Evolutionary conservation across 2,113 vertebrate genomes (phyloP), one percentile per base, ranked within the genome.

Genomic region (Hippocampus comes): DNA sequence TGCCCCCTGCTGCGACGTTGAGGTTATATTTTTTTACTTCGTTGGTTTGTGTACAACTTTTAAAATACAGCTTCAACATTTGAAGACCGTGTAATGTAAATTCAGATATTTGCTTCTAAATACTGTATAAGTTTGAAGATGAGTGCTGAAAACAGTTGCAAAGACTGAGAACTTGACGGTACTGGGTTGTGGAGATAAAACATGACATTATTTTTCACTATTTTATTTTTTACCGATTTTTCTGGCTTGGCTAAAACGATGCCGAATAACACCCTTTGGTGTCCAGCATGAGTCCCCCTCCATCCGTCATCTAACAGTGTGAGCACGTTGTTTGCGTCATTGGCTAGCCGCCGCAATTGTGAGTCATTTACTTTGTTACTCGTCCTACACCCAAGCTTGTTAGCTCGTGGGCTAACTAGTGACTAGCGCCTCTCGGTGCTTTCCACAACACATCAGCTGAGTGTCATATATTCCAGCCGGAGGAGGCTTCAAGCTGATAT

Each of bases 1-100:
- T 72, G 78, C 86, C 87, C 82, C 53, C 89, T 89, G 71, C 71
- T 84, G 14, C 85, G 81, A 25, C 56, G 17, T 27, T 57, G 21
- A 21, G 14, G 23, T 48, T 66, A 23, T 43, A 43, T 46, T 9
- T 46, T n/a, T n/a, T 27, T 9, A 17, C 34, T 17, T 48, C 14
- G 2, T 9, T 23, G 18, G 18, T 27, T 59, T 59, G 57, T 59
- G 25, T 63, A 25, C 11, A 27, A 27, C 23, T 59, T 27, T 59
- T 27, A 12, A 59, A 5, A 59, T 59, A 25, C 17, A 18, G 3
- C 2, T 14, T 27, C 23, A 25, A 11, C 30, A 34, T 34, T 34
- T 3, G 30, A 34, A 34, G 30, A 34, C 30, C 30, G 30, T 34
- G 30, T 34, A 34, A 34, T 34, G 30, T 34, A 34, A 34, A 34